Evolutionary conservation across 2,113 vertebrate species (phyloP).

Genomic region (Ia io): DNA sequence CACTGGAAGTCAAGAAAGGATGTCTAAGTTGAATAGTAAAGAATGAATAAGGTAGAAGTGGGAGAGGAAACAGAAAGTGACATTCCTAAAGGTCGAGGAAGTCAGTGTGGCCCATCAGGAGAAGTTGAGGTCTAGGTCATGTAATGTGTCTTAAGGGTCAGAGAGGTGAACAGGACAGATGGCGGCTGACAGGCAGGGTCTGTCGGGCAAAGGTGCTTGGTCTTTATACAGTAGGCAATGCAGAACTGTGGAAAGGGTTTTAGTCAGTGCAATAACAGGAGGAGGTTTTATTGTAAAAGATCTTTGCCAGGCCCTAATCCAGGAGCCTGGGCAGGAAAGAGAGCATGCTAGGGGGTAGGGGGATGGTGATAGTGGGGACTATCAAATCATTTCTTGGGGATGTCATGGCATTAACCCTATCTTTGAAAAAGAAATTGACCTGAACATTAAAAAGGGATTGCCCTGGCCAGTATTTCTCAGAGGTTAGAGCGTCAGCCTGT

Average conservation of each 20-base stretch:
- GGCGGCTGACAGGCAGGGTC: not conserved
- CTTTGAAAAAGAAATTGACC: not conserved
- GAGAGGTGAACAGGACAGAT: not conserved
- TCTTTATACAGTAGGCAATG: not conserved
- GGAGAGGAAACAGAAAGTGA: not conserved
- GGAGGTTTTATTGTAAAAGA: not conserved
- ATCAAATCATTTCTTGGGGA: not conserved
- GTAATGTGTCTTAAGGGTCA: fast-evolving
- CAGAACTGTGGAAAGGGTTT: not conserved
- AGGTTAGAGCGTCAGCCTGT: no score
- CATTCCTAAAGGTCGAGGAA: not conserved
- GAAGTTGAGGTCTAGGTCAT: not conserved
- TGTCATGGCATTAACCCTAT: not conserved
- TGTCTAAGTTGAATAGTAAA: not conserved
- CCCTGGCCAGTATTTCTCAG: no score
- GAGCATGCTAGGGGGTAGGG: fast-evolving
- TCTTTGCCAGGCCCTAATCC: not conserved
- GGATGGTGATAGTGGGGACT: not conserved
- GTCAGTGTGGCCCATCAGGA: no score
- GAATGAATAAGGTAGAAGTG: no score
- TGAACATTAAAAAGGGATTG: not conserved
- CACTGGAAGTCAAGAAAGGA: not conserved
- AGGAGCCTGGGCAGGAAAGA: not conserved
- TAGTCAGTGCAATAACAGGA: not conserved
- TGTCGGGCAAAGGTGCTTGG: not conserved